Evolutionary conservation across 2,888 invertebrate genomes (phyloP), one percentile per base, ranked within the genome.

Genomic region (Empis stercorea): DNA sequence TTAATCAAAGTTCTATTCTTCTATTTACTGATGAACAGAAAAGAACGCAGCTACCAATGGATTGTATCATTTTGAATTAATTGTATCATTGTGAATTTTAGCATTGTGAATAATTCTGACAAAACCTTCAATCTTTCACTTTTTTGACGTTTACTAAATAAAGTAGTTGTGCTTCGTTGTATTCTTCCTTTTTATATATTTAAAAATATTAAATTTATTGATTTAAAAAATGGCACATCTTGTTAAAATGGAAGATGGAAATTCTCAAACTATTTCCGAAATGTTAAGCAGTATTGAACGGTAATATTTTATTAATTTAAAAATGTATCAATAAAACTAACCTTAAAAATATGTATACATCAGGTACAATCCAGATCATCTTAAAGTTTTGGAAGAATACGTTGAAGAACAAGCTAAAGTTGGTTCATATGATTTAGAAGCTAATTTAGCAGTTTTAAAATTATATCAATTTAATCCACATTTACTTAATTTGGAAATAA

Each of bases 311-410:
- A 1, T 9, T 10, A 3, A 14, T 23, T 20, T 46, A 42, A 9
- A 10, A 4, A 1, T 1, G 2, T 10, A 27, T 20, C 5, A 20
- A 4, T 20, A 20, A 20, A 20, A n/a, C 27, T 39, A 16, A 23
- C 41, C 10, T 48, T 36, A 38, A 46, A 51, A 36, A 27, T 49
- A 52, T 48, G 27, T 42, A 45, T 30, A 27, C 5, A 72, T 43
- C 62, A 94, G 96, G 60, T 97, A 97, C 68, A 97, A 97, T 70
- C 96, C 96, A 16, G 92, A 94, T 51, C 95, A 97, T 71, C 76
- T 96, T 40, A 79, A 81, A 54, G 86, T 87, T 11, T 72, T 97
- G 55, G 93, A 96, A 65, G 78, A 84, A 48, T 97, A 97, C 68
- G 91, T 97, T 11, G 87, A 91, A 61, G 81, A 88, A 61, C 96